Evolutionary conservation across 2,113 vertebrate genomes (phyloP).

Genomic region (Amia ocellicauda): DNA sequence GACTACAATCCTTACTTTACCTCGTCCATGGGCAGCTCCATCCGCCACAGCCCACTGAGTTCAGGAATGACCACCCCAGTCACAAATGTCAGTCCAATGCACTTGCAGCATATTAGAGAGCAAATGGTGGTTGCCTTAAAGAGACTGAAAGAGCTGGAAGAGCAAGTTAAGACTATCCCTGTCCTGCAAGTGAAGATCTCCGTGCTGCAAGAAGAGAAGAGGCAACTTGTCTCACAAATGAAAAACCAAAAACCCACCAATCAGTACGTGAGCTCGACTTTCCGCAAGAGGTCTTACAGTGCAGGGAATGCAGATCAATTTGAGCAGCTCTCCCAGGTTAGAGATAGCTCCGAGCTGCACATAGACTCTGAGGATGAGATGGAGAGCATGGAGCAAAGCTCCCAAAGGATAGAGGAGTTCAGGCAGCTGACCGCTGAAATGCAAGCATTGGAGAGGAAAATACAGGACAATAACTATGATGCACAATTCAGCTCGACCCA

Average conservation of each 20-base stretch:
- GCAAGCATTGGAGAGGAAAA: conserved; percentile 85
- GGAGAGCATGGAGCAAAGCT: conserved; percentile 72
- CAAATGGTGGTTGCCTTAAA: conserved; percentile 93
- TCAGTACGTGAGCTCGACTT: conserved; percentile 50
- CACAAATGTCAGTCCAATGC: conserved; percentile 87
- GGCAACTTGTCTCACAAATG: conserved; percentile 81
- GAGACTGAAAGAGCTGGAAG: conserved; percentile 88
- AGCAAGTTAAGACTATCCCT: conserved; percentile 90
- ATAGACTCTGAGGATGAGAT: conserved; percentile 78
- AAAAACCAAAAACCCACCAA: conserved; percentile 68
- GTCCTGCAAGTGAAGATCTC: conserved; percentile 95
- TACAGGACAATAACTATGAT: conserved; percentile 65
- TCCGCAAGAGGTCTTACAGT: conserved; percentile 89
- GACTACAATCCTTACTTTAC: conserved; percentile 73
- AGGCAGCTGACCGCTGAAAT: conserved; percentile 87
- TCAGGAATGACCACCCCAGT: conserved; percentile 88
- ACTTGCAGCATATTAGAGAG: conserved; percentile 92
- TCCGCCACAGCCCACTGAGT: conserved; percentile 92
- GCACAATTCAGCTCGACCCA: conserved; percentile 30
- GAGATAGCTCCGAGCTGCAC: conserved; percentile 75
- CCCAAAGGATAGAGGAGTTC: conserved; percentile 83
- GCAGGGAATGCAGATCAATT: conserved; percentile 86
- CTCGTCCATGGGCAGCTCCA: conserved; percentile 83
- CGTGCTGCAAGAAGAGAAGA: conserved; percentile 91
- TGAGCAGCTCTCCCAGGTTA: conserved; percentile 65